These are phyloP conservation scores for Cebidichthys violaceus DNA, from an alignment of 2,113 vertebrate genomes.

Conservation along the genomic window DNA sequence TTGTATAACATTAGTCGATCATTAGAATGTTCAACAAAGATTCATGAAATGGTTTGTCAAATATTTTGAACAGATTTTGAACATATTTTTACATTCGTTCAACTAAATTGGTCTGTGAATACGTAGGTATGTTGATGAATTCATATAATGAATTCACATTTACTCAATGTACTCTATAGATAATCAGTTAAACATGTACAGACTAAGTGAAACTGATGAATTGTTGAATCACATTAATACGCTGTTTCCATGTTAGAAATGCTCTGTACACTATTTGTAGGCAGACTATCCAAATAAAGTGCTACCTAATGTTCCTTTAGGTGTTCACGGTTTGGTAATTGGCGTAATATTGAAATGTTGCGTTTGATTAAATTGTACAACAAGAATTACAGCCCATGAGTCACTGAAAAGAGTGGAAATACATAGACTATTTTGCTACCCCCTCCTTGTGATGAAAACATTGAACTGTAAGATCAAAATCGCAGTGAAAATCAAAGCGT, in stretches of 20 bases:
- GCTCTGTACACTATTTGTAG: neutral
- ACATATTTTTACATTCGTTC: neutral
- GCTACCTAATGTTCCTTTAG: neutral
- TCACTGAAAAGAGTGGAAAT: neutral
- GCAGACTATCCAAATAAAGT: neutral
- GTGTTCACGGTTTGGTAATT: neutral
- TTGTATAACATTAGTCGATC: neutral
- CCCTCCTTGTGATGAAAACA: neutral
- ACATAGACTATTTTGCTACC: neutral
- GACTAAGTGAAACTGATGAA: neutral
- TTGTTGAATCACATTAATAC: neutral
- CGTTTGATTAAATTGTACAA: neutral
- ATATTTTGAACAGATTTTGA: neutral
- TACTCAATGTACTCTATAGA: too few relatives aligned
- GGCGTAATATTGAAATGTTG: neutral
- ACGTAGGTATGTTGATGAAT: too few relatives aligned
- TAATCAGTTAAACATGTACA: too few relatives aligned
- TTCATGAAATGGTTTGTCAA: neutral
- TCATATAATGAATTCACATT: too few relatives aligned
- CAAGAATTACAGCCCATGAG: neutral
- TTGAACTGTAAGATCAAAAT: conserved; percentile 6
- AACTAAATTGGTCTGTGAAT: too few relatives aligned
- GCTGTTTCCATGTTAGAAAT: neutral
- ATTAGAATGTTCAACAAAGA: neutral
- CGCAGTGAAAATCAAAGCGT: neutral